phyloP scores from a whole-genome alignment of 2,113 vertebrate species.

The Calypte anna region DNA sequence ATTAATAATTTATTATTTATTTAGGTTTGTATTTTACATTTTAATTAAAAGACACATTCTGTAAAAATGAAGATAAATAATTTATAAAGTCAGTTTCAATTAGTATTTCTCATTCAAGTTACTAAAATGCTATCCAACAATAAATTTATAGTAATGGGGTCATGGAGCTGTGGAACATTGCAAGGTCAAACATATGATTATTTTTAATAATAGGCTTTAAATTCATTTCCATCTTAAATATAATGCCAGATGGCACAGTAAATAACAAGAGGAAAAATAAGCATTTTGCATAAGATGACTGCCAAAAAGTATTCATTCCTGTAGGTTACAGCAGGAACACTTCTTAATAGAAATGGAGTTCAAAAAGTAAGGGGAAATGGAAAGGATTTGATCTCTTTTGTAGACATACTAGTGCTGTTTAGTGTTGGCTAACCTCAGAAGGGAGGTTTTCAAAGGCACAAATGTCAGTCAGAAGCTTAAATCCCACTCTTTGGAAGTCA shows the following conservation, averaged over 20 bases:
- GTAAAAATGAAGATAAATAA: not conserved
- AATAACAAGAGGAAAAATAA: conserved; percentile 43
- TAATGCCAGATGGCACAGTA: conserved; percentile 42
- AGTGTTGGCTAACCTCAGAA: not conserved
- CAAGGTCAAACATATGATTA: conserved; percentile 1
- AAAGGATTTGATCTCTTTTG: not conserved
- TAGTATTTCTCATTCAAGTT: not conserved
- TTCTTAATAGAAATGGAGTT: not conserved
- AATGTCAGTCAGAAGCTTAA: not conserved
- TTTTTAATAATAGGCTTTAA: conserved; percentile 39
- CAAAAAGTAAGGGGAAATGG: not conserved
- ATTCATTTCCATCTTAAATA: conserved; percentile 24
- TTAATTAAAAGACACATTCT: not conserved
- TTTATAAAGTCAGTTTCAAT: not conserved
- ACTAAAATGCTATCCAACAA: not conserved
- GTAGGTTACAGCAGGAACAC: conserved; percentile 3
- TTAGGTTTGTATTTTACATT: not conserved
- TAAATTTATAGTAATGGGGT: not conserved
- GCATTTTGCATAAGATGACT: not conserved
- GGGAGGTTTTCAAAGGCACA: conserved; percentile 8
- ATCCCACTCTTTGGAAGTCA: not conserved
- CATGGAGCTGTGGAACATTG: not conserved
- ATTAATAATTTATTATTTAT: not conserved
- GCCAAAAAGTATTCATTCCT: conserved; percentile 7
- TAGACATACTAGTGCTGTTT: not conserved